phyloP scores from a whole-genome alignment of 2,888 invertebrate genomes.

The Acanthosepion lycidas region DNA sequence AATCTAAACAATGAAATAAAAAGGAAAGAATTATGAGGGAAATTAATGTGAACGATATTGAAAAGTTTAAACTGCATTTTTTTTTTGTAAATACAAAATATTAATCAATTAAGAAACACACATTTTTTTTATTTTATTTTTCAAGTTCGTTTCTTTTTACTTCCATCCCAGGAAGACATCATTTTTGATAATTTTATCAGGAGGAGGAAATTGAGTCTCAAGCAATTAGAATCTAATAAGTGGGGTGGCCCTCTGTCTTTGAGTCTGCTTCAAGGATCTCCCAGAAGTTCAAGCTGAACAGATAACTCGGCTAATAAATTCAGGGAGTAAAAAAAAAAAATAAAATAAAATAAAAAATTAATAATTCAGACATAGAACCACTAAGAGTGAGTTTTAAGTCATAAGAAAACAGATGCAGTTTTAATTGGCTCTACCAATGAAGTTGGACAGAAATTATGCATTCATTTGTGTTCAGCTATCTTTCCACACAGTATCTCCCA shows the following conservation, averaged over 20 bases:
- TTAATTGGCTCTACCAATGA: no score
- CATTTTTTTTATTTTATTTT: background rate
- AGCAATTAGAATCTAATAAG: background rate
- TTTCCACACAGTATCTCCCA: no score
- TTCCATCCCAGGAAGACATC: background rate
- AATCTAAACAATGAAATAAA: conserved; percentile 77
- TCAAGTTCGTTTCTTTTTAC: background rate
- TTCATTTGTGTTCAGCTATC: no score
- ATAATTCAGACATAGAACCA: no score
- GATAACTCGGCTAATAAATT: background rate
- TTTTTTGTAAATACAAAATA: background rate
- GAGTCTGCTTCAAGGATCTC: background rate
- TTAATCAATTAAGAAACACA: background rate
- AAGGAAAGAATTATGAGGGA: background rate
- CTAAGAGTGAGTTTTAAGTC: no score
- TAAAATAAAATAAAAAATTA: no score
- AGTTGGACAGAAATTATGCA: no score
- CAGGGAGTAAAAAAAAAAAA: no score
- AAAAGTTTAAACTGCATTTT: background rate
- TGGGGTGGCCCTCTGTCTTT: no score
- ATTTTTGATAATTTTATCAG: background rate
- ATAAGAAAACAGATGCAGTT: no score
- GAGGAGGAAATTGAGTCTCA: conserved; percentile 23
- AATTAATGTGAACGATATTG: background rate
- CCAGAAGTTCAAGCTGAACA: background rate